These are phyloP conservation scores for Lamellibrachia satsuma DNA, from an alignment of 2,888 invertebrate genomes.

Conservation along the genomic window DNA sequence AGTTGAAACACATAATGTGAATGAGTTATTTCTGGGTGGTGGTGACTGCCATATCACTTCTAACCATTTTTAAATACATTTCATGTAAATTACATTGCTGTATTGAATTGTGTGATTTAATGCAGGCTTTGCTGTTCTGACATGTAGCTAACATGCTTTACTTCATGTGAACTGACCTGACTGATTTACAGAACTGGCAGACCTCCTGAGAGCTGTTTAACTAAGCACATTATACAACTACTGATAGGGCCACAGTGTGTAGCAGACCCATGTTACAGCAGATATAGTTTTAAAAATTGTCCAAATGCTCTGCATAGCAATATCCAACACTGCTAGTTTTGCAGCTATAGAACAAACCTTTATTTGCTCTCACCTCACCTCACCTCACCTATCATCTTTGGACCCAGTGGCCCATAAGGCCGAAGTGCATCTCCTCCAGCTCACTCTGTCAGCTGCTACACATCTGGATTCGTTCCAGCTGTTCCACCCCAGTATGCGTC, in stretches of 20 bases:
- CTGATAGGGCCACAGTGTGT: neutral
- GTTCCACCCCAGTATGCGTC: too few relatives aligned
- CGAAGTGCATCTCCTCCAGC: too few relatives aligned
- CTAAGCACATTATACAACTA: too few relatives aligned
- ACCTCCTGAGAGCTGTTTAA: neutral
- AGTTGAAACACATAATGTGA: neutral
- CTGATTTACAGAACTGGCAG: neutral
- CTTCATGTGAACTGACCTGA: neutral
- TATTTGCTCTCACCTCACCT: neutral
- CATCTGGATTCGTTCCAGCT: too few relatives aligned
- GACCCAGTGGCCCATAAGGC: too few relatives aligned
- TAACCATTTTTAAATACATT: neutral
- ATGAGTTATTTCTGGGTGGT: neutral
- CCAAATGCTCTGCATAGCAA: neutral
- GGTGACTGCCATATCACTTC: neutral
- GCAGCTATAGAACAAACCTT: too few relatives aligned
- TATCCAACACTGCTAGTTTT: too few relatives aligned
- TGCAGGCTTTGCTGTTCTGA: neutral
- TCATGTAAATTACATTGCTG: neutral
- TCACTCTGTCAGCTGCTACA: too few relatives aligned
- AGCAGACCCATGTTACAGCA: neutral
- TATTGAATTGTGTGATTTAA: neutral
- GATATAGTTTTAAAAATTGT: neutral
- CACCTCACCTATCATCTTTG: too few relatives aligned
- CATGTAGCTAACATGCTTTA: neutral